phyloP scores from a whole-genome alignment of 2,888 invertebrate genomes.

The Pinctada fucata region DNA sequence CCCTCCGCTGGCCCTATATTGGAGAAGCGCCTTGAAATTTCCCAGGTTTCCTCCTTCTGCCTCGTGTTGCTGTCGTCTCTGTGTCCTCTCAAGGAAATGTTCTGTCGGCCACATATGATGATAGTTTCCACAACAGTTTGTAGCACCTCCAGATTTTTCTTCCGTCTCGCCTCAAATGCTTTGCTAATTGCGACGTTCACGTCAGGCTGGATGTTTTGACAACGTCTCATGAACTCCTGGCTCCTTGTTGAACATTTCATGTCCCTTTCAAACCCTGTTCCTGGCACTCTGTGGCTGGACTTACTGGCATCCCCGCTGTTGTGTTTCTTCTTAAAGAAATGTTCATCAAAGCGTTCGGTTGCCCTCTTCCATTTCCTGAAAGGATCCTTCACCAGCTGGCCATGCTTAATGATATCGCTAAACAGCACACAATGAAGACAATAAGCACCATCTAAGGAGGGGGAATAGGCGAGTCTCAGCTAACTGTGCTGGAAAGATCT shows the following conservation, averaged over 20 bases:
- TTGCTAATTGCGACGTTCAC: background rate
- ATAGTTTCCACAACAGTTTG: constrained; percentile 5
- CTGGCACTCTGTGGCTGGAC: background rate
- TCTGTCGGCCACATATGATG: background rate
- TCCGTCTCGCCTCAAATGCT: background rate
- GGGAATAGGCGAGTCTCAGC: constrained; percentile 5
- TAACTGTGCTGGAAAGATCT: constrained; percentile 8
- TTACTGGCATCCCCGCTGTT: constrained; percentile 1
- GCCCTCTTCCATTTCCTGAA: too few relatives aligned
- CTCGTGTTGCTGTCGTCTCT: background rate
- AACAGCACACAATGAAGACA: constrained; percentile 12
- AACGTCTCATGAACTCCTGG: background rate
- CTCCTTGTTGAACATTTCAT: background rate
- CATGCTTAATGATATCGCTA: background rate
- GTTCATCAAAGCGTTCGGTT: too few relatives aligned
- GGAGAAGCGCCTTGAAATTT: constrained; percentile 1
- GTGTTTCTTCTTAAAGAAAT: too few relatives aligned
- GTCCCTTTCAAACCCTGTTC: background rate
- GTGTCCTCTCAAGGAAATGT: constrained; percentile 3
- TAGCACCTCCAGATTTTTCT: background rate
- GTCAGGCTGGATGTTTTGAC: background rate
- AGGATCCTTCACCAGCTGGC: background rate
- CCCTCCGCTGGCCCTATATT: background rate
- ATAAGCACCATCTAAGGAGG: constrained; percentile 6
- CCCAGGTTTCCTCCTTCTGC: background rate